Conservation (phyloP, 2,797 vertebrate species). For the Rhadinocentrus ornatus region DNA sequence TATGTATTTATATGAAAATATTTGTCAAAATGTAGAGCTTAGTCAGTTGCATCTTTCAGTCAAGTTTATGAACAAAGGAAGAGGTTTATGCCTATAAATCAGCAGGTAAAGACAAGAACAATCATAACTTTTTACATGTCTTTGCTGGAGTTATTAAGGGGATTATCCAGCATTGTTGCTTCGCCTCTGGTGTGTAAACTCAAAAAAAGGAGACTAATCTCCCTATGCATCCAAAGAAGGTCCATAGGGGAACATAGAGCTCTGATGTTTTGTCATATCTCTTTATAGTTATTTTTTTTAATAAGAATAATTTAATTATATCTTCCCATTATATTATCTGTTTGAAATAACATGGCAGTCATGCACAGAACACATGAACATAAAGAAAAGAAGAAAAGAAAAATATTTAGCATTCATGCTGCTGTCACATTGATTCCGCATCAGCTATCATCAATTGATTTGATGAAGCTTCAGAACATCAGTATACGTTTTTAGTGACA, state of each 20-base stretch:
- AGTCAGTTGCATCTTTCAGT: background rate
- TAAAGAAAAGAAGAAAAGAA: background rate
- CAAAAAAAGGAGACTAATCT: constrained; percentile 61
- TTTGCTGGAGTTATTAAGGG: constrained; percentile 11
- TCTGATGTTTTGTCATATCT: constrained; percentile 24
- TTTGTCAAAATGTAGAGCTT: background rate
- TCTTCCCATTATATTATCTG: background rate
- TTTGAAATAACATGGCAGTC: constrained; percentile 2
- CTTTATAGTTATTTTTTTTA: constrained; percentile 7
- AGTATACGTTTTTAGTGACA: constrained; percentile 50
- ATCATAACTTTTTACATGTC: background rate
- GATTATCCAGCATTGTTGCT: constrained; percentile 51
- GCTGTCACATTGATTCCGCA: constrained; percentile 65
- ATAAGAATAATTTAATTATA: constrained; percentile 5
- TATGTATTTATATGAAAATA: background rate
- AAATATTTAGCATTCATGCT: constrained; percentile 32
- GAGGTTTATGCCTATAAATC: background rate
- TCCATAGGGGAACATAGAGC: constrained; percentile 23
- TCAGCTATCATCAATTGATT: constrained; percentile 65
- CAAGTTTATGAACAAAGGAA: background rate
- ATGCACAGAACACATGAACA: background rate
- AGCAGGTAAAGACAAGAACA: constrained; percentile 6
- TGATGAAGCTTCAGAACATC: constrained; percentile 56
- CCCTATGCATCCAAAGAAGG: constrained; percentile 45
- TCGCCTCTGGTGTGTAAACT: constrained; percentile 36